Evolutionary conservation across 1,140 invertebrate genomes (phyloP), one percentile per base, ranked within the genome.

Genomic region (Leptinotarsa lineolata): DNA sequence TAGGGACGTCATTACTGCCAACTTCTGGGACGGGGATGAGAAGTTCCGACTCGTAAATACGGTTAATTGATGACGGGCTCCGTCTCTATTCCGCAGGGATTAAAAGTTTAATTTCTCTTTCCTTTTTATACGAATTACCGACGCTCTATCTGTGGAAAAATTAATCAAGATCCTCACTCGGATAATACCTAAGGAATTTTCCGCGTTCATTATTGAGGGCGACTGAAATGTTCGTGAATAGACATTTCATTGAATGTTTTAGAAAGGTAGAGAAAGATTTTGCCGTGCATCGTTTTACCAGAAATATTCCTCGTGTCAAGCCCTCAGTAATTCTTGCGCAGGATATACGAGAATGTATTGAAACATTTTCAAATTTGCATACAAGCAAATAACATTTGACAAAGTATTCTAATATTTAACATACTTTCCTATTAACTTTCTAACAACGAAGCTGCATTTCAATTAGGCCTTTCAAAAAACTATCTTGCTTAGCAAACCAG

Each of bases 101-200:
- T 54, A 16, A 54, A 54, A 54, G 15, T 54, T 15, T 16, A n/a
- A 54, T 54, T 18, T 54, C 48, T 54, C 48, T 54, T 54, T 54
- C 48, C 48, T 16, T 54, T 54, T 16, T 13, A 54, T 18, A 18
- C 48, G 15, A 54, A 54, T 54, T 54, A 54, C 48, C 48, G n/a
- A 16, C 48, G 48, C 48, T 54, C 48, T 54, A 54, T 54, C 48
- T 54, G 48, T 18, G 48, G 48, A 54, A 54, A 54, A 54, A 54
- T 54, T 54, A 15, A 54, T 54, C 48, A 54, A 54, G 48, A 54
- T 54, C 48, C 48, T 16, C 15, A 15, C 48, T 54, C 48, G 48
- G 48, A 18, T 54, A 16, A 54, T 54, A 54, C 48, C 48, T n/a
- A 54, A 16, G 48, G 2, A 16, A 54, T 18, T 15, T 15, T 54